Evolutionary conservation across 2,113 vertebrate genomes (phyloP), one percentile per base, ranked within the genome.

Genomic region (Todiramphus saurophagus): DNA sequence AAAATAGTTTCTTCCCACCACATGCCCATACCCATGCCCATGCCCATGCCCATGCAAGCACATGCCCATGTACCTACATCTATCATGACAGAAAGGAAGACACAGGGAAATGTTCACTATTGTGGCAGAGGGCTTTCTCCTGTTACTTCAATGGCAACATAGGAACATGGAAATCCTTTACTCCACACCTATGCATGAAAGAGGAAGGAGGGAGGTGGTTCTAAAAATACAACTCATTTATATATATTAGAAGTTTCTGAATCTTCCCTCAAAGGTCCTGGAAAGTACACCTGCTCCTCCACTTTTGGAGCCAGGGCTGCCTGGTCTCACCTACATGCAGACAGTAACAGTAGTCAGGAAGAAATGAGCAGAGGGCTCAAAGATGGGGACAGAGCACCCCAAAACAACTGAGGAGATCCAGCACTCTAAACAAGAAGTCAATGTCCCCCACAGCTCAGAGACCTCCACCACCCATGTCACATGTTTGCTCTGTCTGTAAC

Each of bases 41-140:
- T 11, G 13, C 17, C 55, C 21, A 19, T 18, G 33, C 6, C 31
- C 53, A 30, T 1, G 0, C 33, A 64, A 59, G 16, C 18, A 24
- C 0, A 1, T 33, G 17, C 9, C 21, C 13, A 1, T 7, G 5
- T 31, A 58, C 27, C 5, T 64, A 35, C 16, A n/a, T 30, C 18
- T 73, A 48, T 59, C 4, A 11, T 1, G 3, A 48, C 23, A 28
- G n/a, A 44, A 83, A 63, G 37, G 18, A 59, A 64, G 62, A 59
- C 11, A 7, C 7, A 17, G 7, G 21, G 46, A 69, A 78, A 46
- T 12, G 11, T 56, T 78, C 5, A 9, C 30, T n/a, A 1, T 13
- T 46, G 10, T 28, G 12, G 19, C 25, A 18, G 16, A 33, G 25
- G 18, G 9, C 11, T n/a, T 81, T 53, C n/a, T 85, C 25, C 39